Evolutionary conservation across 1,140 invertebrate species (phyloP).

Genomic region (Asbolus verrucosus): DNA sequence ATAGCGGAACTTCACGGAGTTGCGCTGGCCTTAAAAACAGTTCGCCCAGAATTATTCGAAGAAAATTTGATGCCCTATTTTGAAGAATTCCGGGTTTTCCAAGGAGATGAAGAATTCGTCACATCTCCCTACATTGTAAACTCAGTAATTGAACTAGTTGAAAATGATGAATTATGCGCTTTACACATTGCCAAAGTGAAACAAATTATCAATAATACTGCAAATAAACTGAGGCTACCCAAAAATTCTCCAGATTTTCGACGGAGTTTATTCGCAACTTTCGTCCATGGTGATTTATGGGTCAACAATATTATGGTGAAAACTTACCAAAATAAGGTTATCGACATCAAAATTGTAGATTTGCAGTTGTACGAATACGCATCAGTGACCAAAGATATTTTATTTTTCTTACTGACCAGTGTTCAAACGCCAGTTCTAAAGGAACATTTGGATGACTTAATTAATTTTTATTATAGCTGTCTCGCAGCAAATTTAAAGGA

Average conservation of each 20-base stretch:
- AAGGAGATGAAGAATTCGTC: background rate
- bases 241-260: background rate
- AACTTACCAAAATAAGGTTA: conserved; percentile 61
- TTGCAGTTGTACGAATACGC: conserved; percentile 69
- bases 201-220: background rate
- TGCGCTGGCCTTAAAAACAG: conserved; percentile 67
- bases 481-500: background rate
- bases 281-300: conserved; percentile 71
- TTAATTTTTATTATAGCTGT: conserved; percentile 59
- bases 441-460: conserved; percentile 63
- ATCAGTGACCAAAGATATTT: conserved; percentile 67
- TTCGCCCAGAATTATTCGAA: conserved; percentile 66
- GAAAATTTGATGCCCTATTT: conserved; percentile 36
- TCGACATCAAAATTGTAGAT: conserved; percentile 69
- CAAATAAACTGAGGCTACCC: background rate
- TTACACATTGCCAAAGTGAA: background rate
- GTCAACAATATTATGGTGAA: conserved; percentile 70
- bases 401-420: conserved; percentile 68
- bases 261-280: conserved; percentile 63
- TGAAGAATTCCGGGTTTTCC: background rate
- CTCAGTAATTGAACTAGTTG: background rate
- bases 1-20: conserved; percentile 69
- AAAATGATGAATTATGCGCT: background rate
- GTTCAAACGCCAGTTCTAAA: conserved; percentile 60
- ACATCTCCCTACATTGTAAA: background rate